phyloP scores from a whole-genome alignment of 1,140 invertebrate genomes.

The Aphelinus atriplicis region DNA sequence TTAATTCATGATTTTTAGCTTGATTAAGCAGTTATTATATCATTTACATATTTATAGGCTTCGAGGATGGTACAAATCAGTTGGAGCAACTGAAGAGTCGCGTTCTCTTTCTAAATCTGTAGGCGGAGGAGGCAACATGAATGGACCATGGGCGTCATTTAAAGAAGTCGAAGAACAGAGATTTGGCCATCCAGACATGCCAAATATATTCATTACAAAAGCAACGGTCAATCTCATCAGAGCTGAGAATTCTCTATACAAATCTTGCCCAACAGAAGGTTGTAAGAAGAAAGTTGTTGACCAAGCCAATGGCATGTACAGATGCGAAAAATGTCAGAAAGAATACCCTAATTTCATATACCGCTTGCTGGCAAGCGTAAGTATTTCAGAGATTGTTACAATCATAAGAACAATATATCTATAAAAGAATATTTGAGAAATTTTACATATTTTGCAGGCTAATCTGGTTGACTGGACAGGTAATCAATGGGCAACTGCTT shows the following conservation, averaged over 20 bases:
- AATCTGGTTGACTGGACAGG: conserved; percentile 84
- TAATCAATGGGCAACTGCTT: conserved; percentile 88
- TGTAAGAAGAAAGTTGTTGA: conserved; percentile 96
- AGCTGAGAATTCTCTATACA: conserved; percentile 86
- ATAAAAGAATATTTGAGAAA: not conserved
- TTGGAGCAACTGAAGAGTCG: conserved; percentile 71
- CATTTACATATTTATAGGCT: conserved; percentile 63
- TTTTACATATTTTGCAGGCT: conserved; percentile 66
- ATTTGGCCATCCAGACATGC: conserved; percentile 75
- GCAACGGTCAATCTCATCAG: conserved; percentile 76
- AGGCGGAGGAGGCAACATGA: conserved; percentile 44
- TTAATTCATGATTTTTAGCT: too few relatives aligned
- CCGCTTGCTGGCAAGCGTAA: conserved; percentile 82
- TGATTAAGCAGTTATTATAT: conserved; percentile 8
- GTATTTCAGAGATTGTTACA: conserved; percentile 52
- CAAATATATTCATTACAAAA: conserved; percentile 81
- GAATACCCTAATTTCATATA: conserved; percentile 89
- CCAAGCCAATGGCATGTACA: conserved; percentile 84
- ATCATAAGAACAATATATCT: not conserved
- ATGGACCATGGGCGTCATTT: conserved; percentile 72
- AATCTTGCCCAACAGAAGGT: conserved; percentile 84
- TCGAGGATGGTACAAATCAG: conserved; percentile 89
- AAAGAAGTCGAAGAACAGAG: conserved; percentile 75
- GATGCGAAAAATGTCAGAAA: conserved; percentile 94
- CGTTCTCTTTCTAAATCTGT: conserved; percentile 52